These are phyloP conservation scores for Ips nitidus DNA, from an alignment of 1,140 invertebrate species.

Conservation along the genomic window DNA sequence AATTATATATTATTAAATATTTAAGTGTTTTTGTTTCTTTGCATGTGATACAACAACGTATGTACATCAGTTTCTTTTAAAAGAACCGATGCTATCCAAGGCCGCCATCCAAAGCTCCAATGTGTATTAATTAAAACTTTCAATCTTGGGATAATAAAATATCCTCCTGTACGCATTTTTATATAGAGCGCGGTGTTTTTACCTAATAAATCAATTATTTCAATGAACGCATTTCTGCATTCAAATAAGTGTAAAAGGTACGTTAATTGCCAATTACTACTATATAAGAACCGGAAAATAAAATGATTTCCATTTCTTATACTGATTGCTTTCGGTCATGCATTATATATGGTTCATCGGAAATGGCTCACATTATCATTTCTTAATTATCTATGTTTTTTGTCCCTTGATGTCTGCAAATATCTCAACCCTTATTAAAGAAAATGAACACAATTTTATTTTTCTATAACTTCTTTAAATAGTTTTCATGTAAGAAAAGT, in stretches of 20 bases:
- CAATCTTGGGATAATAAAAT: no score
- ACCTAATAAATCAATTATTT: constrained; percentile 41
- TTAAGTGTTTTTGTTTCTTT: constrained; percentile 13
- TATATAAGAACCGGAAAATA: constrained; percentile 38
- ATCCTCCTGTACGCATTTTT: neutral
- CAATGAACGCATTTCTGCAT: constrained; percentile 38
- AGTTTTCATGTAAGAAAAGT: no score
- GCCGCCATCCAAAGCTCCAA: no score
- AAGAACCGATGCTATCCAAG: neutral
- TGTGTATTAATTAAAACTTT: no score
- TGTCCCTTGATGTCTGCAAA: constrained; percentile 4
- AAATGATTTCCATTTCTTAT: constrained; percentile 36
- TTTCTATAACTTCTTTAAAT: neutral
- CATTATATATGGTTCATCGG: constrained; percentile 32
- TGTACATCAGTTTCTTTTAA: constrained; percentile 1
- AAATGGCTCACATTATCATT: constrained; percentile 35
- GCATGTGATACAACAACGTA: neutral
- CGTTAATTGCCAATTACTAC: constrained; percentile 39
- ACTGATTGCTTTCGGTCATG: constrained; percentile 21
- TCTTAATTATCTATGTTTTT: constrained; percentile 35
- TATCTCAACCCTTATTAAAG: constrained; percentile 7
- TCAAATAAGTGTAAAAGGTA: constrained; percentile 39
- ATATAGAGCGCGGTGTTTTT: constrained; percentile 35
- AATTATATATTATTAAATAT: neutral
- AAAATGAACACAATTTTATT: neutral